Evolutionary conservation across 2,113 vertebrate species (phyloP).

Genomic region (Cyanoderma ruficeps): DNA sequence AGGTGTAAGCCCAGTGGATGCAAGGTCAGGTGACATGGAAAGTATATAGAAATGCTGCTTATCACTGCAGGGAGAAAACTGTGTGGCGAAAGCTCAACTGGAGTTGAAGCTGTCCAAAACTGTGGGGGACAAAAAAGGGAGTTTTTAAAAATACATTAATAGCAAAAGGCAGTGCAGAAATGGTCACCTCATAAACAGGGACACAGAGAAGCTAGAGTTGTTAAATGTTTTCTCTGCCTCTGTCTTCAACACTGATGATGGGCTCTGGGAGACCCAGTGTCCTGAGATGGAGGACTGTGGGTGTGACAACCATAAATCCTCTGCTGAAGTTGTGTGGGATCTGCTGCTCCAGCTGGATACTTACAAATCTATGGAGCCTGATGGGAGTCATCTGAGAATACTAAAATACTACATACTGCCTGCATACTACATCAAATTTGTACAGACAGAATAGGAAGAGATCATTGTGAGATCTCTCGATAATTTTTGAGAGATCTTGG

Average conservation of each 20-base stretch:
- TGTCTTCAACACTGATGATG: background rate
- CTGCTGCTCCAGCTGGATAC: background rate
- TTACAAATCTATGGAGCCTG: background rate
- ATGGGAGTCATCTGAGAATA: background rate
- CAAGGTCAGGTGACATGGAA: background rate
- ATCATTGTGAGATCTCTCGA: background rate
- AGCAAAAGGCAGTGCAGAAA: background rate
- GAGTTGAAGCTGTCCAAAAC: background rate
- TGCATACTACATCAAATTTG: too few species aligned
- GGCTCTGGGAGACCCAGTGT: background rate
- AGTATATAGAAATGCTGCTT: background rate
- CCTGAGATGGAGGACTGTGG: background rate
- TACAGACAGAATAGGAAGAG: too few species aligned
- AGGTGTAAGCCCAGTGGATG: background rate
- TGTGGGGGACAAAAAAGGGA: background rate
- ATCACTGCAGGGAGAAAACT: background rate
- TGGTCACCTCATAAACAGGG: background rate
- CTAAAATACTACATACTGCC: background rate
- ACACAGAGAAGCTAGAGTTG: background rate
- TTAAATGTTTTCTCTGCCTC: background rate
- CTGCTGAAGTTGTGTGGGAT: background rate
- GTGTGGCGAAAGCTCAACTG: background rate
- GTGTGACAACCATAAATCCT: background rate
- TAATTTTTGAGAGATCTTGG: background rate
- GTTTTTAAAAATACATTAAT: background rate